Base-by-base conservation (phyloP, 1,140 invertebrate species). In the Pantala flavescens region DNA sequence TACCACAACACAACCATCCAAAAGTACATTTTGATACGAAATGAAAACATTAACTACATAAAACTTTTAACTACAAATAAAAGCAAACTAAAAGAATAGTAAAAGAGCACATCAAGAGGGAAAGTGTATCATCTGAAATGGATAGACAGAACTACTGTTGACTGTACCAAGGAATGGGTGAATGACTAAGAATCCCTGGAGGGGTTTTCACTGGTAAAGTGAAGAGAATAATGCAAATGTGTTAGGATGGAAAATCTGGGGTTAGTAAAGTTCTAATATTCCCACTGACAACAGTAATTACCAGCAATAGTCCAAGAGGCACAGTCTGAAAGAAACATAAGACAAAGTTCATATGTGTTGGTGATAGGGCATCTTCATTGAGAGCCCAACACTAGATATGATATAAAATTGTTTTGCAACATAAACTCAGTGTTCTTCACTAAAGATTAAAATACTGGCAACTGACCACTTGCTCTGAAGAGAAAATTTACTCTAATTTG, bases 301-400 rank as follows among this genome's bases (percentile, higher is more conserved):
- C 88, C 88, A 90, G 86, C 84, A 90, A 83, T 82, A 89, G 84
- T 87, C 88, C 88, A 82, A 90, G 87, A 83, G 88, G 86, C 84
- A 88, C 87, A 84, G 88, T 88, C 88, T 90, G 87, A 82, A 85
- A 85, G 80, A 83, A 81, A 84, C 79, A 83, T 73, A 80, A 78
- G 79, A 78, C 14, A 76, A 70, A 42, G 23, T 55, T 55, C 42
- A 49, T 71, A 24, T 71, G 24, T 23, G 55, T 43, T 73, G 11
- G n/a, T 72, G 24, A 70, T 55, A 75, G 23, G 23, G 43, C 24
- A 63, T 70, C 21, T 74, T 19, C 14, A 63, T 24, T 24, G 63
- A n/a, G 24, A 74, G 21, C 24, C 24, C 74, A 71, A 71, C 71
- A 71, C 23, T 19, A 71, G 14, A 24, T 14, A 71, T 24, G 23